A percentile compares a stretch with the other conserved stretches of the same genome.
phyloP scores from a whole-genome alignment of 2,113 vertebrate genomes.

The Prietella phreatophila region DNA sequence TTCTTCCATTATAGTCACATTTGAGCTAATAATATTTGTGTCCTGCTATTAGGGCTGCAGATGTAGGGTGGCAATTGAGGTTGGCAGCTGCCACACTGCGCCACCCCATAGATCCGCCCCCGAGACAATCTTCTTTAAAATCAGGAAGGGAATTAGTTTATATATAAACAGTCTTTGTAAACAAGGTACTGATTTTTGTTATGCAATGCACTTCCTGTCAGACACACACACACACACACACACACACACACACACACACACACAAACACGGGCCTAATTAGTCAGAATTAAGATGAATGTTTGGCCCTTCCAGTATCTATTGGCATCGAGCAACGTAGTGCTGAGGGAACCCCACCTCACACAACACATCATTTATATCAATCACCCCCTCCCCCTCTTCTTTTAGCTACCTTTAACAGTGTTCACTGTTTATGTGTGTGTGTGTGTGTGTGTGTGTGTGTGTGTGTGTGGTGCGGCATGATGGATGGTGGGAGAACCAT shows the following conservation, averaged over 20 bases:
- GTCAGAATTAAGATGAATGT: constrained; percentile 81
- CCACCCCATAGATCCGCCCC: background rate
- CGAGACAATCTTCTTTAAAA: constrained; percentile 49
- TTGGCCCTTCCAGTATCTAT: constrained; percentile 74
- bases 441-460: background rate
- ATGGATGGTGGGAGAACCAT: constrained; percentile 27
- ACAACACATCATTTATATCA: constrained; percentile 79
- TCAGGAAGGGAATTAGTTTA: constrained; percentile 56
- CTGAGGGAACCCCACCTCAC: constrained; percentile 60
- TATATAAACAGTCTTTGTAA: constrained; percentile 25
- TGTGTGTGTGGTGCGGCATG: constrained; percentile 13
- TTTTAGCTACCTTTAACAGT: constrained; percentile 14
- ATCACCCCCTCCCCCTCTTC: constrained; percentile 62
- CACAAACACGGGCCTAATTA: constrained; percentile 71
- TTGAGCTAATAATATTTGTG: too few species aligned
- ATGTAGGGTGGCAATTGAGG: background rate
- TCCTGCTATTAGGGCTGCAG: background rate
- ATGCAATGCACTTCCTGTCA: background rate
- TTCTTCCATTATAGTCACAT: background rate
- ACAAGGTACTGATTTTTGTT: constrained; percentile 43
- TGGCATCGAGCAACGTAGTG: constrained; percentile 67
- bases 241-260: constrained; percentile 36
- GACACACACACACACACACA: constrained; percentile 29
- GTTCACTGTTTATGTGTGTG: constrained; percentile 4
- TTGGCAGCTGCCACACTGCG: background rate